Evolutionary conservation across 2,113 vertebrate species (phyloP).

Genomic region (Hyla sarda): DNA sequence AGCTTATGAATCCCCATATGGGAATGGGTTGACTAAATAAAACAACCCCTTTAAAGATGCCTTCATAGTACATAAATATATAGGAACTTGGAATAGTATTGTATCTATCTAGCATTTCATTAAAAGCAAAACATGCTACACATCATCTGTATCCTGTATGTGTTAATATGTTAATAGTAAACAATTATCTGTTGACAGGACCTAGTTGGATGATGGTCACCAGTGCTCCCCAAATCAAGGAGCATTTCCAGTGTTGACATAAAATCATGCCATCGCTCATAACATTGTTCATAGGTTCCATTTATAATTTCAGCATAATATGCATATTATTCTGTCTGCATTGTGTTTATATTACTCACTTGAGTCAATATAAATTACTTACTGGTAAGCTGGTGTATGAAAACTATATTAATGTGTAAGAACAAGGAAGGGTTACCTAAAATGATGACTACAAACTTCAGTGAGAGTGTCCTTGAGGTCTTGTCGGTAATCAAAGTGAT

Average conservation of each 20-base stretch:
- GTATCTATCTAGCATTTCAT: no score
- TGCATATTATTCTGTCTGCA: not conserved
- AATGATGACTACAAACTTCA: conserved; percentile 56
- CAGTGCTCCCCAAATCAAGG: no score
- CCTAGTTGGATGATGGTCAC: no score
- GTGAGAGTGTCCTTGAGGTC: conserved; percentile 77
- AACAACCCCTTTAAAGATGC: no score
- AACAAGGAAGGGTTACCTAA: conserved; percentile 54
- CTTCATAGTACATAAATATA: no score
- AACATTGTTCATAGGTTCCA: not conserved
- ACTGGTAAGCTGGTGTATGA: not conserved
- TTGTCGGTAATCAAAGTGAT: conserved; percentile 69
- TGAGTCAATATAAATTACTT: not conserved
- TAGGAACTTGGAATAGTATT: no score
- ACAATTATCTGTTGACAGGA: no score
- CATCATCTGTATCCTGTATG: no score
- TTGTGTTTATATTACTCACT: not conserved
- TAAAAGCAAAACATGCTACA: no score
- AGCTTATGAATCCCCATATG: no score
- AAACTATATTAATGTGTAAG: conserved; percentile 47
- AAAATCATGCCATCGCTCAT: not conserved
- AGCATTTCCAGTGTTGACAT: not conserved
- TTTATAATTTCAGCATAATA: not conserved
- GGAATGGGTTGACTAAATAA: no score
- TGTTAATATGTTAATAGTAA: no score